A percentile compares a stretch with the other conserved stretches of the same genome.
phyloP scores from a whole-genome alignment of 2,888 invertebrate genomes.

The Cremastobaeus sp. region DNA sequence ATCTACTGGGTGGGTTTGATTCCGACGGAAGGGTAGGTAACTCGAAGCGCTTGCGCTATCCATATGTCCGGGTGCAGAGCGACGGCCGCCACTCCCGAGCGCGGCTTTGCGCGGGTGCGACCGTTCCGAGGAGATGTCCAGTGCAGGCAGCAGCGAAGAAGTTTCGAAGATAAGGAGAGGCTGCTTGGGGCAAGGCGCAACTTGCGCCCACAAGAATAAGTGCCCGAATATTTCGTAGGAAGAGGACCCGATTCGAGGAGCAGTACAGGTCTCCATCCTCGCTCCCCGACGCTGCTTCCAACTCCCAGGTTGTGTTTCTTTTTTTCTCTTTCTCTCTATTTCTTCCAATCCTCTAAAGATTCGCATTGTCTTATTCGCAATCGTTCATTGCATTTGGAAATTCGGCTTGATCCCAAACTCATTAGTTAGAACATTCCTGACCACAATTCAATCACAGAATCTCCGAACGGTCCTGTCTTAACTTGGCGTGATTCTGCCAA shows the following conservation, averaged over 20 bases:
- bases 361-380: neutral
- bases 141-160: slow-evolving; percentile 56
- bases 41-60: slow-evolving; percentile 72
- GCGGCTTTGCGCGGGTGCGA: slow-evolving; percentile 69
- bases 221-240: slow-evolving; percentile 61
- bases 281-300: slow-evolving; percentile 61
- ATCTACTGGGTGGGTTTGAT: slow-evolving; percentile 51
- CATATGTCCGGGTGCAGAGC: slow-evolving; percentile 79
- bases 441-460: neutral
- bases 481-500: slow-evolving; percentile 17
- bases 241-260: slow-evolving; percentile 60
- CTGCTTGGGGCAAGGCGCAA: slow-evolving; percentile 56
- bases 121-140: slow-evolving; percentile 62
- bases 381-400: neutral
- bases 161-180: slow-evolving; percentile 59
- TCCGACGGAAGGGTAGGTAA: slow-evolving; percentile 64
- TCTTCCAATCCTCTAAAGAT: neutral
- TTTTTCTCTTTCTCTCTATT: slow-evolving; percentile 10
- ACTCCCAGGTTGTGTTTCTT: slow-evolving; percentile 44
- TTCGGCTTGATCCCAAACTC: neutral
- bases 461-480: slow-evolving; percentile 4
- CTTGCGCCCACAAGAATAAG: slow-evolving; percentile 55
- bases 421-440: neutral
- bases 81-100: slow-evolving; percentile 78
- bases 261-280: slow-evolving; percentile 45